phyloP scores from a whole-genome alignment of 2,888 invertebrate genomes.

The Ptilodon capucinus region DNA sequence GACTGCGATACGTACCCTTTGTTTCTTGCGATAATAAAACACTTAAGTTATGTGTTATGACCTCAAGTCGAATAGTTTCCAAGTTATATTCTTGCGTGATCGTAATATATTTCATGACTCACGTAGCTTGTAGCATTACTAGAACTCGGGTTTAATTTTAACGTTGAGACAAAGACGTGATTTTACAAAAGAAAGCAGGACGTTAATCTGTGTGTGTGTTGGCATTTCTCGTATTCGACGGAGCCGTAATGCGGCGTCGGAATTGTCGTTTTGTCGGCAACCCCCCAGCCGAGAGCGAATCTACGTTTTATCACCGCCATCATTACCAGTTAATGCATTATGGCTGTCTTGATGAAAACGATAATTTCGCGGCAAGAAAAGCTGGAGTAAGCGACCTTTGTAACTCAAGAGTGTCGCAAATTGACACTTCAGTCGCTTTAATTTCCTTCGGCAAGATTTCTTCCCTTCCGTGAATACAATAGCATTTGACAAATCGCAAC shows the following conservation, averaged over 20 bases:
- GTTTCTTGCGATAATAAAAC: conserved; percentile 49
- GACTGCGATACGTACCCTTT: conserved; percentile 38
- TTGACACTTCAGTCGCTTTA: conserved; percentile 43
- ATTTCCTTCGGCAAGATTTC: conserved; percentile 38
- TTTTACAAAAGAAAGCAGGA: conserved; percentile 33
- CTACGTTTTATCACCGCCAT: conserved; percentile 34
- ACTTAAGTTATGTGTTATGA: conserved; percentile 54
- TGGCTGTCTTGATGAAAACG: conserved; percentile 43
- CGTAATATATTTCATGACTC: conserved; percentile 50
- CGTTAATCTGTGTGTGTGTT: conserved; percentile 23
- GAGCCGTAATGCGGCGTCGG: conserved; percentile 32
- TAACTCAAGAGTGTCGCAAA: conserved; percentile 40
- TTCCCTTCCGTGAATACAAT: conserved; percentile 45
- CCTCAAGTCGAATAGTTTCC: conserved; percentile 54
- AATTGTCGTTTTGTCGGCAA: conserved; percentile 35
- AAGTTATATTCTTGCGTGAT: conserved; percentile 45
- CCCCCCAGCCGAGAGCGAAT: conserved; percentile 36
- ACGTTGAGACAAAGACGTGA: conserved; percentile 25
- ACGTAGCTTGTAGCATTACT: conserved; percentile 31
- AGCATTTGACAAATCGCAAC: conserved; percentile 45
- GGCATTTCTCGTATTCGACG: conserved; percentile 28
- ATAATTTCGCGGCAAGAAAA: conserved; percentile 39
- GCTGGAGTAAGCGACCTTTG: conserved; percentile 35
- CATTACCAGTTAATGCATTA: conserved; percentile 37
- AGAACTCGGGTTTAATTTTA: conserved; percentile 32